Evolutionary conservation across 2,888 invertebrate species (phyloP), one percentile per base, ranked within the genome.

Genomic region (Formica aserva): DNA sequence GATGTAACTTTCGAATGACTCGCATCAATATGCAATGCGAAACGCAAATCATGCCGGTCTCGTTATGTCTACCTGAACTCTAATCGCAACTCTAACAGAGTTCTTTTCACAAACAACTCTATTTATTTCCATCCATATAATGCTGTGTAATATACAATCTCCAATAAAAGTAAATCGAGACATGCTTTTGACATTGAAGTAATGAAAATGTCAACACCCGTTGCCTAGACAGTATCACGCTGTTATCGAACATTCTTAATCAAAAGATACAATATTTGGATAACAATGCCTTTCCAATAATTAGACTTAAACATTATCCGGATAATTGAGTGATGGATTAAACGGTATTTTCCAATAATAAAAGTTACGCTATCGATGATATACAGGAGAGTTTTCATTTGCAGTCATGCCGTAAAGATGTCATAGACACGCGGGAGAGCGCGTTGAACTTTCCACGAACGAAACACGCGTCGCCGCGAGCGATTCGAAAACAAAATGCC

Each of bases 381-480:
- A 1, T 15, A 22, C 35, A 38, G 32, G 8, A 65, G 18, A 52
- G 4, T 18, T 52, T 22, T 65, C 41, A 52, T n/a, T 86, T 78
- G 86, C 75, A 84, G 82, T 18, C 86, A 86, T 8, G 29, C 67
- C 57, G 55, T 38, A 52, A 66, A 78, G 63, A 77, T 62, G 72
- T 76, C 75, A 45, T 45, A 62, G 67, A 71, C 62, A 72, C 41
- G 77, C 29, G 69, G 35, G 74, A 81, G 65, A 60, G 57, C 81
- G 72, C 84, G 85, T 76, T 82, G 86, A 66, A 76, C 57, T 85
- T 86, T 84, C 78, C 76, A 41, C 78, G 55, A 48, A 41, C 29
- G 29, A 18, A 32, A 29, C 41, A 35, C 45, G 15, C 29, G 63
- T 32, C 22, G 57, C 38, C 60, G 48, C 55, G 69, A 84, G 65